Conservation (phyloP, 2,888 invertebrate species). For the Timema podura region DNA sequence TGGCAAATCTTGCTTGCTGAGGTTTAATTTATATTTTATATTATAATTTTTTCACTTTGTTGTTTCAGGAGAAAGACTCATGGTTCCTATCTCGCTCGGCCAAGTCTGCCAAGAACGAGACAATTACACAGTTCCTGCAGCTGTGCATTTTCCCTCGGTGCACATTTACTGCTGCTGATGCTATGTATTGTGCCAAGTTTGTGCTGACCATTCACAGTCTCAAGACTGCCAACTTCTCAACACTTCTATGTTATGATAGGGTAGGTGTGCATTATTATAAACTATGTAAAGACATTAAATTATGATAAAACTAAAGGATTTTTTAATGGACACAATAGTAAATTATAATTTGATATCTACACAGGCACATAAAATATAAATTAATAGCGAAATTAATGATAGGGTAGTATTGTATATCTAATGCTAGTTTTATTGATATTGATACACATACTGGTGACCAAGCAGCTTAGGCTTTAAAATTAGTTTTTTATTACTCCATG, state of each 20-base stretch:
- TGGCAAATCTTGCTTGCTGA: not conserved
- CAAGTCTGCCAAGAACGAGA: slow-evolving; percentile 92
- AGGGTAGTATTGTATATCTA: no score
- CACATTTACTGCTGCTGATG: slow-evolving; percentile 93
- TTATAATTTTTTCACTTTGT: not conserved
- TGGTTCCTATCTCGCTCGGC: slow-evolving; percentile 84
- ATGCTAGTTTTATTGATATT: no score
- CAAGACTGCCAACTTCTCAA: slow-evolving; percentile 95
- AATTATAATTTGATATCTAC: no score
- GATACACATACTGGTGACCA: no score
- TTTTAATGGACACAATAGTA: no score
- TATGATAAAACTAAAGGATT: no score
- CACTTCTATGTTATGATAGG: slow-evolving; percentile 93
- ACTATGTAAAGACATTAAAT: no score
- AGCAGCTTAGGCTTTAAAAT: no score
- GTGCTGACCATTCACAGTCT: slow-evolving; percentile 92
- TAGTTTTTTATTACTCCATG: no score
- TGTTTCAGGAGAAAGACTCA: slow-evolving; percentile 67
- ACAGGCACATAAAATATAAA: no score
- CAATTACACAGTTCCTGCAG: slow-evolving; percentile 93
- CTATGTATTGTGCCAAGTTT: slow-evolving; percentile 95
- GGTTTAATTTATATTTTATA: slow-evolving; percentile 14
- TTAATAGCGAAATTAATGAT: no score
- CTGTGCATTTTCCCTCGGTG: slow-evolving; percentile 95
- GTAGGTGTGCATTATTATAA: slow-evolving; percentile 52